Conservation (phyloP, 2,797 vertebrate species). For the Hoplostethus mediterraneus region DNA sequence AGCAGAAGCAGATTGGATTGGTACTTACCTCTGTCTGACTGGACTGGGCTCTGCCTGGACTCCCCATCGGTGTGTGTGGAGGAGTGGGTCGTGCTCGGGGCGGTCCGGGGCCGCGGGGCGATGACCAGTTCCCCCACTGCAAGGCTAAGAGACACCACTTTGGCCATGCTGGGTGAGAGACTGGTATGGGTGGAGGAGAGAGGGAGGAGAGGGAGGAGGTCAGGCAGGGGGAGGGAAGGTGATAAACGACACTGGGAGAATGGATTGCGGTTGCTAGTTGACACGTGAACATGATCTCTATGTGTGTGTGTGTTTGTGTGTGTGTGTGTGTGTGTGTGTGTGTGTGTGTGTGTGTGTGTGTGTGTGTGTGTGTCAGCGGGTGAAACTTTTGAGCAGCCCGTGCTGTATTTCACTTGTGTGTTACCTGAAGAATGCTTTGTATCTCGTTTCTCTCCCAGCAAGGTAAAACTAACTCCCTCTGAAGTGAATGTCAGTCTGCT, state of each 20-base stretch:
- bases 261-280: slow-evolving; percentile 36
- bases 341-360: slow-evolving; percentile 34
- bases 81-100: background rate
- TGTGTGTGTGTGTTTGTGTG: slow-evolving; percentile 38
- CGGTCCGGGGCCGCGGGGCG: slow-evolving; percentile 31
- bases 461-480: too few species aligned
- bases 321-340: slow-evolving; percentile 43
- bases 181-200: slow-evolving; percentile 1
- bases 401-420: slow-evolving; percentile 14
- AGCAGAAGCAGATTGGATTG: too few species aligned
- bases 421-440: too few species aligned
- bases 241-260: slow-evolving; percentile 31
- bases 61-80: background rate
- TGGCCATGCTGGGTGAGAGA: slow-evolving; percentile 40
- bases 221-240: background rate
- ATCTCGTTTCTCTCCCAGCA: too few species aligned
- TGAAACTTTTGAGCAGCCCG: background rate
- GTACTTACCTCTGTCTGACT: slow-evolving; percentile 34
- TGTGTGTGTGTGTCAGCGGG: slow-evolving; percentile 6
- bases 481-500: too few species aligned
- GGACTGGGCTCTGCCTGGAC: slow-evolving; percentile 24
- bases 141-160: slow-evolving; percentile 19
- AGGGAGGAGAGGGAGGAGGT: background rate
- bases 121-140: slow-evolving; percentile 33
- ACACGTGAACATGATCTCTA: slow-evolving; percentile 43